These are phyloP conservation scores for Bos javanicus DNA, from an alignment of 2,113 vertebrate species.

Conservation along the genomic window DNA sequence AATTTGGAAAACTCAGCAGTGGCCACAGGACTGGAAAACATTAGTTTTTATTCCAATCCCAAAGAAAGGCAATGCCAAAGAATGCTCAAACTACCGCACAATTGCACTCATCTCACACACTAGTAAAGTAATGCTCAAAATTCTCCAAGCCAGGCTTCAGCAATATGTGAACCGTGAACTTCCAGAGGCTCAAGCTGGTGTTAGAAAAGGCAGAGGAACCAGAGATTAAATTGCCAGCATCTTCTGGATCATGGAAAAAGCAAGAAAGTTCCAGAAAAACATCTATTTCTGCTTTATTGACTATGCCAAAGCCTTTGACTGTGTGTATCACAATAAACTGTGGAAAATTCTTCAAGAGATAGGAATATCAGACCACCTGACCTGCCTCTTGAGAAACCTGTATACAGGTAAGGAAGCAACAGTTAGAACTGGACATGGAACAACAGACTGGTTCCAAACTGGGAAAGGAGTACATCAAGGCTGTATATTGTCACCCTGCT, in stretches of 20 bases:
- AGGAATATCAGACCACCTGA: neutral
- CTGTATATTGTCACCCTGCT: neutral
- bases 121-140: neutral
- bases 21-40: neutral
- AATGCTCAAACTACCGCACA: neutral
- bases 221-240: neutral
- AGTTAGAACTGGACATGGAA: neutral
- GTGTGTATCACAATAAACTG: neutral
- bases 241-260: accelerated
- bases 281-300: neutral
- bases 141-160: neutral
- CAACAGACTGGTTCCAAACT: neutral
- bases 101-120: neutral
- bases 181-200: neutral
- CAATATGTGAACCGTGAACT: neutral
- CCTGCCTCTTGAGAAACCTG: neutral
- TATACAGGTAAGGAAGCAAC: neutral
- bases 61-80: neutral
- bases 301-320: neutral
- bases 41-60: neutral
- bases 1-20: neutral
- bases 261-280: neutral
- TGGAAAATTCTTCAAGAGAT: neutral
- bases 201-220: neutral
- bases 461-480: neutral